phyloP scores from a whole-genome alignment of 2,888 invertebrate species.

The Drosophila nigricruria region DNA sequence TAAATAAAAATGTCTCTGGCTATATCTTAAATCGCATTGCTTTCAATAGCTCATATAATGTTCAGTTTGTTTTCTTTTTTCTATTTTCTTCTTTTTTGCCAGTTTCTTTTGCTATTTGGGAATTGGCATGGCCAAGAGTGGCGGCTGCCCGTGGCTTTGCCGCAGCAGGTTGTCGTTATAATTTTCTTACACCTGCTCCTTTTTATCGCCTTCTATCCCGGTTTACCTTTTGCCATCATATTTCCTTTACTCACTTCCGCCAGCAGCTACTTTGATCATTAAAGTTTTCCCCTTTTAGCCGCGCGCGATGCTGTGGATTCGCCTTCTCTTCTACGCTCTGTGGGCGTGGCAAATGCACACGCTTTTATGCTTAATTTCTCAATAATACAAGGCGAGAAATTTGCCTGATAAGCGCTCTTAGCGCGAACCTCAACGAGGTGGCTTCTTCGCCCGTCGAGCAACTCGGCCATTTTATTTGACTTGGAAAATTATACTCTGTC shows the following conservation, averaged over 20 bases:
- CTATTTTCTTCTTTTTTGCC: background rate
- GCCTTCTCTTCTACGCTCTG: background rate
- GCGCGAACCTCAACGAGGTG: too few relatives aligned
- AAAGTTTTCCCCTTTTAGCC: slow-evolving; percentile 53
- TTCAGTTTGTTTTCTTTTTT: background rate
- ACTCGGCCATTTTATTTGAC: background rate
- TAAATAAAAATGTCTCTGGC: background rate
- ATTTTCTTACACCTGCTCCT: slow-evolving; percentile 46
- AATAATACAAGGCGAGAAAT: slow-evolving; percentile 67
- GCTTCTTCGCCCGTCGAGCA: too few relatives aligned
- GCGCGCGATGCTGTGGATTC: background rate
- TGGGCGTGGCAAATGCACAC: slow-evolving; percentile 28
- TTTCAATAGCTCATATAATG: slow-evolving; percentile 19
- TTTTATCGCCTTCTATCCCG: slow-evolving; percentile 20
- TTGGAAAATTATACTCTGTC: slow-evolving; percentile 54
- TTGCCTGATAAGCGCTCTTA: slow-evolving; percentile 66
- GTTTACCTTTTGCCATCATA: slow-evolving; percentile 37
- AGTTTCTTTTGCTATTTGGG: background rate
- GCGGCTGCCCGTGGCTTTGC: slow-evolving; percentile 1
- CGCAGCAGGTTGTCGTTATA: slow-evolving; percentile 49
- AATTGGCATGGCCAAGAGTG: background rate
- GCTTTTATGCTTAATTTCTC: slow-evolving; percentile 69
- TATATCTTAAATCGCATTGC: background rate
- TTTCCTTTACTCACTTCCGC: slow-evolving; percentile 48
- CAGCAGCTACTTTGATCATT: slow-evolving; percentile 63